Percentiles rank a stretch among this genome's conserved stretches.
phyloP scores from a whole-genome alignment of 2,113 vertebrate genomes.

The Caracal caracal region DNA sequence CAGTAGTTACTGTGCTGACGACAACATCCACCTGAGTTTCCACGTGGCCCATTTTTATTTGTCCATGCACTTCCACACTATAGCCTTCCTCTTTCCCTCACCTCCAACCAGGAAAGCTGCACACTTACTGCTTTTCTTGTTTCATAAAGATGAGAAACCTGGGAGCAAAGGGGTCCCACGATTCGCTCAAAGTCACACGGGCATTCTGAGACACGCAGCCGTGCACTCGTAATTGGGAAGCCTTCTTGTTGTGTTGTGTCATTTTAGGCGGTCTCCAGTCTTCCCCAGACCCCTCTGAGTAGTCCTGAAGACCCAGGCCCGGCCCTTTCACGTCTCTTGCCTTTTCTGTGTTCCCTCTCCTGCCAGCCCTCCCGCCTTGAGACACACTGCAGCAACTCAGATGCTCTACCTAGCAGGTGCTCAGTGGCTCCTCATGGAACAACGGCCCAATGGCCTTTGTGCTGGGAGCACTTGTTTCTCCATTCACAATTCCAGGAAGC shows the following conservation, averaged over 20 bases:
- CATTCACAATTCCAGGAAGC: not conserved
- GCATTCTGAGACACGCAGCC: fast-evolving
- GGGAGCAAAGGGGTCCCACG: not conserved
- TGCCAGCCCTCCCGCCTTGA: not conserved
- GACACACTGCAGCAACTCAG: not conserved
- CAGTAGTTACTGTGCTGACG: not conserved
- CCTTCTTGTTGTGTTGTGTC: not conserved
- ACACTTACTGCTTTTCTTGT: not conserved
- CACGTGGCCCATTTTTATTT: not conserved
- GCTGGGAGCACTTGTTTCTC: not conserved
- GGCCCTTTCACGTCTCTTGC: not conserved
- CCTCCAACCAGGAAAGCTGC: not conserved
- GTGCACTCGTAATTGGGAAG: fast-evolving
- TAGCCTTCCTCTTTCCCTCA: not conserved
- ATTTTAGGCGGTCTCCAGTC: not conserved
- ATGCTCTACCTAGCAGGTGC: not conserved
- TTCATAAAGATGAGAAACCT: not conserved
- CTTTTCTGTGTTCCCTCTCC: not conserved
- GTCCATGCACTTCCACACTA: too few relatives aligned
- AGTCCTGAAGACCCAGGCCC: not conserved
- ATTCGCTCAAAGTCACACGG: not conserved
- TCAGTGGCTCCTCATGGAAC: not conserved
- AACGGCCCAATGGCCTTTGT: not conserved
- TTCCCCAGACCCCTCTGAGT: not conserved
- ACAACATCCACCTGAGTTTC: not conserved